Base-by-base conservation (phyloP, 2,888 invertebrate species). In the Charanyca ferruginea region DNA sequence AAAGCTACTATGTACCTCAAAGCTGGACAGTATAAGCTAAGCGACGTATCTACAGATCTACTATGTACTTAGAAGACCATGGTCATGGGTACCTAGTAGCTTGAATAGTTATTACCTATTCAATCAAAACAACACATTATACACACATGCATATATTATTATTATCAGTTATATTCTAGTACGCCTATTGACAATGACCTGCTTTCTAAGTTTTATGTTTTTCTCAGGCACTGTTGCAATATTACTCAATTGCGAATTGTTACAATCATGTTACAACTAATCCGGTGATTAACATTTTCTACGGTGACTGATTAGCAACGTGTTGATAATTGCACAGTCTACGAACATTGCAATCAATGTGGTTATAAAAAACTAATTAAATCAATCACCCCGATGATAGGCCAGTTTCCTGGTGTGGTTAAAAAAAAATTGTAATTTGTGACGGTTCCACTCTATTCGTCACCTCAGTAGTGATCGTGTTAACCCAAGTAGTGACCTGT, bases 401-500 rank as follows among this genome's bases (percentile, higher is more conserved):
- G 83, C 68, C 53, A 69, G 85, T 85, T 93, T 93, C 93, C 92
- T 90, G 80, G 53, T 74, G 52, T 47, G 32, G 48, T 60, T 60
- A 52, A 79, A 87, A 91, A 32, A 90, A 91, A 88, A 75, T 80
- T 83, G 71, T 80, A 85, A 89, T 87, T 84, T 78, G 83, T 81
- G 66, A 81, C 83, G 80, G 89, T 89, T 89, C 83, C 86, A 87
- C 81, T 89, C 84, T 81, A 72, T 75, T 83, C 82, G 77, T 71
- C 80, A 80, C 75, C 81, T 84, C 76, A 83, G 80, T 84, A 83
- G 72, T 85, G 85, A 59, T 48, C 61, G 52, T 85, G 85, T 85
- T 84, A 89, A 86, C 86, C 88, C 81, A 87, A 77, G 86, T 83
- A 86, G 79, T 91, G 90, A 90, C 90, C 91, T 91, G 89, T 90